Evolutionary conservation across 2,113 vertebrate genomes (phyloP), one percentile per base, ranked within the genome.

Genomic region (Nesospiza acunhae): DNA sequence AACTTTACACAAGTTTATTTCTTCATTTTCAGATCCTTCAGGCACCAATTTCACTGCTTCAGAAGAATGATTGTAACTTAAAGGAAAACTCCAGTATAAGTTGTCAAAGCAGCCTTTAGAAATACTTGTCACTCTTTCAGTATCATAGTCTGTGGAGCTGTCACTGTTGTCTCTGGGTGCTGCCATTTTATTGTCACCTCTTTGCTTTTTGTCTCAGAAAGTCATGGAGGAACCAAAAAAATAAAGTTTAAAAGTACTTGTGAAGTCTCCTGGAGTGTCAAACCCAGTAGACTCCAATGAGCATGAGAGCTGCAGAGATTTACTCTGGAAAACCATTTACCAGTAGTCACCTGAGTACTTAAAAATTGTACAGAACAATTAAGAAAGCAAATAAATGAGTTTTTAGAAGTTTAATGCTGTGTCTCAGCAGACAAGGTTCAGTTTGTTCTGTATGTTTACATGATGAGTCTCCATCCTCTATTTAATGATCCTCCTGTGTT

Each of bases 41-140:
- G 95, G 90, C 86, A 90, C 87, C 84, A 53, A 86, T 95, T 97
- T 96, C 85, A 85, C 89, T 89, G 66, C 89, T 93, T 96, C 93
- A 94, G 77, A 96, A 90, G 91, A 92, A 90, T 89, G 87, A 96
- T 96, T 94, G 95, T 85, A 96, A 95, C 96, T 96, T 94, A 92
- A 94, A 93, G 96, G 94, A 95, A 97, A 94, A 91, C 93, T 97
- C 87, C 21, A 2, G 69, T 88, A 95, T 87, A 83, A 95, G 72
- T 94, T 97, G 97, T 97, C 96, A 97, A 96, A 97, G 96, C 94
- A 96, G 91, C 92, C 91, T 96, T 92, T 94, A 96, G 94, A 96
- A 97, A 96, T 95, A 64, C 85, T 90, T 97, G 96, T 97, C 94
- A 96, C 67, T 97, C 96, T 93, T 88, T 44, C 68, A 77, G 93